Evolutionary conservation across 1,140 invertebrate genomes (phyloP), one percentile per base, ranked within the genome.

Genomic region (Drosophila micromelanica): DNA sequence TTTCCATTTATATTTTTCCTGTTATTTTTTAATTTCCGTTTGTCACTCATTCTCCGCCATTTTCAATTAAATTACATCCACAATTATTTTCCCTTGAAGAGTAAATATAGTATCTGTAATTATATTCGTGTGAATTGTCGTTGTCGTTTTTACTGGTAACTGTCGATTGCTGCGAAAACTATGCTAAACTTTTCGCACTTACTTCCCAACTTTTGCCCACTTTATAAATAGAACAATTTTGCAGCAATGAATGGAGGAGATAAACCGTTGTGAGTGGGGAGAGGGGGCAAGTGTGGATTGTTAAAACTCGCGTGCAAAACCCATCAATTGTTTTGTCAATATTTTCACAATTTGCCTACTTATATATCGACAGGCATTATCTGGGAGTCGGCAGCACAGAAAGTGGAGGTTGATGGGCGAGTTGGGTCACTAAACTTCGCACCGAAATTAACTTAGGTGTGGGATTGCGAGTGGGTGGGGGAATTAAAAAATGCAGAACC

Each of bases 321-420:
- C 60, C 72, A 75, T 72, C 84, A 89, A 87, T 89, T 87, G 84
- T 87, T 87, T 87, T 89, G 84, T 87, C 84, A 87, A 87, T 87
- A 87, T 87, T 89, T 87, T 80, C 79, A 84, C 84, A 89, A 87
- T 90, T 87, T 78, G 72, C 78, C 82, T 67, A 35, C 54, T 55
- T 70, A 42, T 40, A 49, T 69, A 86, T 76, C 75, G 71, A 54
- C 63, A 68, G 60, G 63, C 38, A 46, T 82, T 73, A 78, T 78
- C 81, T 75, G 55, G 20, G 30, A 12, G 49, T 27, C 11, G 54
- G 5, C 12, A 45, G 35, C 40, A 32, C n/a, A 3, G 35, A 3
- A 12, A 17, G 17, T 40, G 27, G 49, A 23, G 2, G 37, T 5
- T 6, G 27, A 27, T 27, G 5, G 27, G 27, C 23, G 20, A 42